These are phyloP conservation scores for Solea solea DNA, from an alignment of 2,113 vertebrate genomes.

Conservation along the genomic window DNA sequence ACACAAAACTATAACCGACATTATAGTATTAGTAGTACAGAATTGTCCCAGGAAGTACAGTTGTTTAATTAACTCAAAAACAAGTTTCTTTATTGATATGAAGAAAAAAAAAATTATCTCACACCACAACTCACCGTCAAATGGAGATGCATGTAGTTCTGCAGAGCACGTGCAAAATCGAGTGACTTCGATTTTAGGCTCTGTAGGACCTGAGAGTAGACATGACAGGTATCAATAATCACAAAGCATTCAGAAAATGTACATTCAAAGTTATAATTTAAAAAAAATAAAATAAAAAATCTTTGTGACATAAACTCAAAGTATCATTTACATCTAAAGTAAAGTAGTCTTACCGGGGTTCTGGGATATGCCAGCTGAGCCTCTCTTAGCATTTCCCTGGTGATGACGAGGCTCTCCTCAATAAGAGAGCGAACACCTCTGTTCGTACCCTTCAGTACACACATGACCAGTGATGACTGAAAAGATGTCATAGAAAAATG, in stretches of 20 bases:
- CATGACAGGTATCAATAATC: not conserved
- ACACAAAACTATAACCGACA: too few species aligned
- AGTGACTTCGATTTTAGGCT: slow-evolving; percentile 79
- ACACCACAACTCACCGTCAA: slow-evolving; percentile 77
- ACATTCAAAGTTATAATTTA: too few species aligned
- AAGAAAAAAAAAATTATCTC: not conserved
- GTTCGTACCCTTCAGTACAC: slow-evolving; percentile 79
- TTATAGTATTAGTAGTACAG: too few species aligned
- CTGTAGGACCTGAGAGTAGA: slow-evolving; percentile 78
- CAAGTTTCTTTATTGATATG: too few species aligned
- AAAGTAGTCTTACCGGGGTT: slow-evolving; percentile 77
- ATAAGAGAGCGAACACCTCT: slow-evolving; percentile 84
- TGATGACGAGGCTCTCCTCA: slow-evolving; percentile 74
- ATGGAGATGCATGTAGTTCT: slow-evolving; percentile 77
- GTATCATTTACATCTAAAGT: too few species aligned
- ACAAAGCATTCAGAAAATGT: not conserved
- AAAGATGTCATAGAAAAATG: slow-evolving; percentile 9
- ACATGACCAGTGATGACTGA: slow-evolving; percentile 73
- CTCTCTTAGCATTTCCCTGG: slow-evolving; percentile 76
- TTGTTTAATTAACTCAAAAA: too few species aligned
- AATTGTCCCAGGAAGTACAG: too few species aligned
- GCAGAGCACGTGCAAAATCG: slow-evolving; percentile 79
- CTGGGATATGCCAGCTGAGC: slow-evolving; percentile 74
- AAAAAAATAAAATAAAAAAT: too few species aligned
- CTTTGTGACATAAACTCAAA: too few species aligned